These are phyloP conservation scores for Lacerta viridis DNA, from an alignment of 2,797 vertebrate species.

Conservation along the genomic window DNA sequence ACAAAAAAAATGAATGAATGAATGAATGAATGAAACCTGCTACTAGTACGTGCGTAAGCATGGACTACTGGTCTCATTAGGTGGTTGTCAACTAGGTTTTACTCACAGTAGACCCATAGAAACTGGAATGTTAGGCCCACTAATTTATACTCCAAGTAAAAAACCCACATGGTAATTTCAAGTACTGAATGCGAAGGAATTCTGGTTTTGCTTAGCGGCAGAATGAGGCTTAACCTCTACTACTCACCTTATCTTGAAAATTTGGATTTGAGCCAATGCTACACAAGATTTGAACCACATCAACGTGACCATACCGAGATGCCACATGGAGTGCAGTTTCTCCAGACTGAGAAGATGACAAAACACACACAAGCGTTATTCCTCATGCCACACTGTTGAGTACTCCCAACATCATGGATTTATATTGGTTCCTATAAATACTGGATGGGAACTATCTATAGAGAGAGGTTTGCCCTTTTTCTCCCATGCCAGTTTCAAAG, in stretches of 20 bases:
- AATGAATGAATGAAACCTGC: too few relatives aligned
- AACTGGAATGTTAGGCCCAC: too few relatives aligned
- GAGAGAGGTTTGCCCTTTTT: background rate
- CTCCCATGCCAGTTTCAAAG: background rate
- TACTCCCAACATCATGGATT: background rate
- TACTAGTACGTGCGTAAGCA: too few relatives aligned
- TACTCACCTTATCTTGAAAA: slow-evolving; percentile 91
- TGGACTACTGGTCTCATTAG: too few relatives aligned
- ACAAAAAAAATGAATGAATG: too few relatives aligned
- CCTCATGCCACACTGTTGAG: background rate
- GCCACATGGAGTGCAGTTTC: slow-evolving; percentile 96
- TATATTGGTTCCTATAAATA: background rate
- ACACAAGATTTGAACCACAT: slow-evolving; percentile 95
- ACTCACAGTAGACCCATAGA: too few relatives aligned
- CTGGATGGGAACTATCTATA: background rate
- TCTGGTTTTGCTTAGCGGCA: background rate
- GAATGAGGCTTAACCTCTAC: background rate
- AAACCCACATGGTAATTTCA: slow-evolving; percentile 17
- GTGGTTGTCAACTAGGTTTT: too few relatives aligned
- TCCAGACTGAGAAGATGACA: slow-evolving; percentile 86
- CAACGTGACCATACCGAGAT: slow-evolving; percentile 94
- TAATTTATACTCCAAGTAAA: background rate
- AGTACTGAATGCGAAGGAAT: background rate
- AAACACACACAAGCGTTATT: slow-evolving; percentile 27
- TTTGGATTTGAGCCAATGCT: slow-evolving; percentile 90